Conservation (phyloP, 1,140 invertebrate genomes). For the Polypedilum pembai region DNA sequence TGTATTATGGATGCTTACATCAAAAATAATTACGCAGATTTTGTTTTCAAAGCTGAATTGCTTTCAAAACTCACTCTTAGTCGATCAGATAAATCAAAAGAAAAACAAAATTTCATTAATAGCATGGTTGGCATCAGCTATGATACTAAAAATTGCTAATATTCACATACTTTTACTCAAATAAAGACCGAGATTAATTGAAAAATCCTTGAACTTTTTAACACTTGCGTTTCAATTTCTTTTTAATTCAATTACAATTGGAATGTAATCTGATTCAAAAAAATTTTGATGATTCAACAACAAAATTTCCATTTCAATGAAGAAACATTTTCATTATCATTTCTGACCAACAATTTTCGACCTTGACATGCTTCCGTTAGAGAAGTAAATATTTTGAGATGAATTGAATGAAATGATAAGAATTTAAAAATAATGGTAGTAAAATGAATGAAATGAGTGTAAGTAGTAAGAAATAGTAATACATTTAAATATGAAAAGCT, state of each 20-base stretch:
- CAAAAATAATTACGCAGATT: not conserved
- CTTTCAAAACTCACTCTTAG: not conserved
- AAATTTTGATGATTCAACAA: not conserved
- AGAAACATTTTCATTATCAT: not conserved
- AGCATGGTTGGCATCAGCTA: not conserved
- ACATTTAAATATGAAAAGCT: not conserved
- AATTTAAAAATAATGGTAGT: not conserved
- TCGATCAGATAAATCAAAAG: not conserved
- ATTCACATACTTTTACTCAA: not conserved
- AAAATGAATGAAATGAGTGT: not conserved
- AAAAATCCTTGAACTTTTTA: not conserved
- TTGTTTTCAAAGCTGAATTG: not conserved
- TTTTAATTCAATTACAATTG: not conserved
- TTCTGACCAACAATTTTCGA: not conserved
- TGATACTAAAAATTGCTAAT: conserved; percentile 21
- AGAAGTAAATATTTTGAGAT: not conserved
- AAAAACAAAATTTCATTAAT: not conserved
- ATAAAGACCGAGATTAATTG: not conserved
- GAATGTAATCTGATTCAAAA: not conserved
- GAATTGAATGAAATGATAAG: not conserved
- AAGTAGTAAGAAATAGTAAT: not conserved
- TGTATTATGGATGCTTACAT: not conserved
- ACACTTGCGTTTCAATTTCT: not conserved
- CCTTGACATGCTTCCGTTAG: not conserved
- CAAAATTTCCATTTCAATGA: not conserved